phyloP scores from a whole-genome alignment of 2,113 vertebrate species.

The Callipepla squamata region DNA sequence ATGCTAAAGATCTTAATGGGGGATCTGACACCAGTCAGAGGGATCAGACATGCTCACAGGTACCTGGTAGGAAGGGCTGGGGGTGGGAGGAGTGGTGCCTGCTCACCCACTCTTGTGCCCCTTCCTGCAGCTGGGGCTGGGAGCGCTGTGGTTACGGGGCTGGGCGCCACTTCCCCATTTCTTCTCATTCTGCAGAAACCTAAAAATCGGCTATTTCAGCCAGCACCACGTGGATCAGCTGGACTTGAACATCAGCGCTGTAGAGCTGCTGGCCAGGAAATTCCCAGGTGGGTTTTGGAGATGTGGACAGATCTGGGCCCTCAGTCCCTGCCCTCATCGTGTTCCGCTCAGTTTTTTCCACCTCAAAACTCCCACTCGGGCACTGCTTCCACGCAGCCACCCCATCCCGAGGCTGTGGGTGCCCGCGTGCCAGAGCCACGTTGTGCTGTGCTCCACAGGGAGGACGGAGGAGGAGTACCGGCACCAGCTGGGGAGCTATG shows the following conservation, averaged over 20 bases:
- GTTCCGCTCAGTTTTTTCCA: background rate
- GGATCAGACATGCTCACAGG: slow-evolving; percentile 93
- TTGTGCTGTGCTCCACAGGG: slow-evolving; percentile 75
- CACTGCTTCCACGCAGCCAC: background rate
- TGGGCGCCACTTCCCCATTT: background rate
- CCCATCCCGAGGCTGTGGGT: background rate
- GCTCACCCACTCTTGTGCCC: background rate
- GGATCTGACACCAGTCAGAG: slow-evolving; percentile 87
- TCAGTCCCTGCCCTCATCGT: background rate
- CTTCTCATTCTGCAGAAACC: slow-evolving; percentile 80
- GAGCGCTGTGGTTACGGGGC: background rate
- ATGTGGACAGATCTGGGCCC: no score
- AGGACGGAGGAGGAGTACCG: slow-evolving; percentile 94
- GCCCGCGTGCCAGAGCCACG: background rate
- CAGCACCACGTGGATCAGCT: slow-evolving; percentile 98
- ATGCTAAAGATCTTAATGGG: slow-evolving; percentile 96
- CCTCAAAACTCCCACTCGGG: rapidly evolving
- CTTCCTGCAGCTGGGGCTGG: background rate
- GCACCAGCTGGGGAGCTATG: slow-evolving; percentile 95
- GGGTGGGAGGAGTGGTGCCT: background rate
- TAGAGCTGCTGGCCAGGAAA: slow-evolving; percentile 91
- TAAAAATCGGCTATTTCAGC: slow-evolving; percentile 98
- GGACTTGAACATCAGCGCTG: slow-evolving; percentile 93
- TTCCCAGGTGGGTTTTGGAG: slow-evolving; percentile 86
- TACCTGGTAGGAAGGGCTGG: slow-evolving; percentile 45